Evolutionary conservation across 2,888 invertebrate species (phyloP).

Genomic region (Ametastegia equiseti): DNA sequence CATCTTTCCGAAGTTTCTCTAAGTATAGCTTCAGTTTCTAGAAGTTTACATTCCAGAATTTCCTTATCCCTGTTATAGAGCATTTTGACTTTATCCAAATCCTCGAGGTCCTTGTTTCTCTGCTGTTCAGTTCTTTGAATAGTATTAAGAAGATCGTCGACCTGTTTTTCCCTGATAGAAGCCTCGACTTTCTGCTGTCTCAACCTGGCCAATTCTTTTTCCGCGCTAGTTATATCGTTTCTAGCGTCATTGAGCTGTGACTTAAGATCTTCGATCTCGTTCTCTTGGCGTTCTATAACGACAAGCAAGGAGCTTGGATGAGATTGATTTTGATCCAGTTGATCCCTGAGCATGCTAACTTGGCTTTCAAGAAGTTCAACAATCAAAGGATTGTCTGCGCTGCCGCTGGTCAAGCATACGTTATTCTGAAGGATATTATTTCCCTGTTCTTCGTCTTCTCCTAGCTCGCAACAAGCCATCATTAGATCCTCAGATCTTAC

Average conservation of each 20-base stretch:
- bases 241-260: slow-evolving; percentile 82
- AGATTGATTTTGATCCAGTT: slow-evolving; percentile 68
- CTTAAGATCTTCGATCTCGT: slow-evolving; percentile 84
- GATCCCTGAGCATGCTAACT: slow-evolving; percentile 66
- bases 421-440: slow-evolving; percentile 67
- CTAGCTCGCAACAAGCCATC: slow-evolving; percentile 77
- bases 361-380: slow-evolving; percentile 71
- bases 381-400: slow-evolving; percentile 67
- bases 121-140: slow-evolving; percentile 88
- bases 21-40: slow-evolving; percentile 83
- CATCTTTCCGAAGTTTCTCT: slow-evolving; percentile 84
- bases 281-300: slow-evolving; percentile 81
- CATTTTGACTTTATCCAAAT: slow-evolving; percentile 80
- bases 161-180: slow-evolving; percentile 84
- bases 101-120: slow-evolving; percentile 84
- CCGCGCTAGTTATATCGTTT: slow-evolving; percentile 82
- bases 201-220: slow-evolving; percentile 85
- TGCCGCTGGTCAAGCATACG: slow-evolving; percentile 70
- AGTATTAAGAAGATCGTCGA: slow-evolving; percentile 87
- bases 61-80: slow-evolving; percentile 82
- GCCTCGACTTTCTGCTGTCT: slow-evolving; percentile 85
- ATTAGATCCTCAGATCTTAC: slow-evolving; percentile 80
- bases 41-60: slow-evolving; percentile 82
- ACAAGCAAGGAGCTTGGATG: slow-evolving; percentile 72
- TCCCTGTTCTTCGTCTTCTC: slow-evolving; percentile 79